phyloP scores from a whole-genome alignment of 2,113 vertebrate species.

The Laterallus jamaicensis region DNA sequence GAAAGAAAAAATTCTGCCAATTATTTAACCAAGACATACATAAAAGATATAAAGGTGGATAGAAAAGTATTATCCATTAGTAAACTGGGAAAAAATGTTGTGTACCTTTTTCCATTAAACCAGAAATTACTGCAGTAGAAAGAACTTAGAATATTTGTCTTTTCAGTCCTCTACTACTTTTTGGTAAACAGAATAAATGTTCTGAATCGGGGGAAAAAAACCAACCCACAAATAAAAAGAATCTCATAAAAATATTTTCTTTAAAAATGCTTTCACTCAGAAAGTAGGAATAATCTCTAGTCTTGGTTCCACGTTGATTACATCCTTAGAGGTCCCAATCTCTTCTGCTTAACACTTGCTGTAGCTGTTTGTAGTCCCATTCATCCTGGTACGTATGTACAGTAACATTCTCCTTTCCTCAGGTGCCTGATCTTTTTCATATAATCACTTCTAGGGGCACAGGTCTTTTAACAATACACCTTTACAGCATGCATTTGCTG shows the following conservation, averaged over 20 bases:
- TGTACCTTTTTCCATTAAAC: not conserved
- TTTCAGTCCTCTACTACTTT: accelerated
- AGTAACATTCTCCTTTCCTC: not conserved
- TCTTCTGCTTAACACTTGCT: not conserved
- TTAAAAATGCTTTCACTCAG: not conserved
- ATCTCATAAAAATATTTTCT: not conserved
- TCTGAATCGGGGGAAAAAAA: not conserved
- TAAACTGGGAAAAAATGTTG: not conserved
- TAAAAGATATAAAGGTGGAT: not conserved
- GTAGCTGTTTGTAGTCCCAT: not conserved
- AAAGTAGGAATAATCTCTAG: not conserved
- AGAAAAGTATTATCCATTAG: not conserved
- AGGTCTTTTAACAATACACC: not conserved
- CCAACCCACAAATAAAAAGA: not conserved
- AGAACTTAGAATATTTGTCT: not conserved
- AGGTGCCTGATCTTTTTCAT: not conserved
- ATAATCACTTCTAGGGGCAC: not conserved
- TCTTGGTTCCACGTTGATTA: not conserved
- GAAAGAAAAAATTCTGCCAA: not conserved
- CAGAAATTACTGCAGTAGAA: not conserved
- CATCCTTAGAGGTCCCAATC: not conserved
- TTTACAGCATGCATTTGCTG: not conserved
- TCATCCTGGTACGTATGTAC: not conserved
- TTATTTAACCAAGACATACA: not conserved
- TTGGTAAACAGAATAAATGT: not conserved